Evolutionary conservation across 2,888 invertebrate species (phyloP), one percentile per base, ranked within the genome.

Genomic region (Belgica antarctica): DNA sequence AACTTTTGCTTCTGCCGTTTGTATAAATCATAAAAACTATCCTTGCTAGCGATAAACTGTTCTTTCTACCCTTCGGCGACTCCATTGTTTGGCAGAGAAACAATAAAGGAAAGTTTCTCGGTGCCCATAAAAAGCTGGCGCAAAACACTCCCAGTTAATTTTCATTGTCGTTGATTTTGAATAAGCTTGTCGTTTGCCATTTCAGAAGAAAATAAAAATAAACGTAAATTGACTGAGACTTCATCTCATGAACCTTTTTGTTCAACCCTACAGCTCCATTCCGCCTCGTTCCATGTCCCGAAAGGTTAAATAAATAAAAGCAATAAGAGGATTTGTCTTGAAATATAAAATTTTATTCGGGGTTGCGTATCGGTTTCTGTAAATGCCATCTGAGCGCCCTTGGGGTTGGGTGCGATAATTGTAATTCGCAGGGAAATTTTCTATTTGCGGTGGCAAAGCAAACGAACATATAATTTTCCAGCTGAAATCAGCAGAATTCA

Each of bases 221-320:
- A 52, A 52, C 52, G 19, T 52, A n/a, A 52, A 52, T 52, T n/a
- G 52, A 19, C 12, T 19, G 12, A 22, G 52, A 52, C 22, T 52
- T 52, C 52, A 52, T 52, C 22, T 17, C 19, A 52, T n/a, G 52
- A 52, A 52, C 52, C 52, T 52, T 52, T 52, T 22, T 17, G 2
- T 22, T 52, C 2, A 8, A 22, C 52, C 22, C 10, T 31, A 4
- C 5, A 7, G 5, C 41, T 41, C 41, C 12, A 12, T 41, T 41
- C 41, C 41, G 41, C 15, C 15, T 15, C n/a, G 31, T 41, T 3
- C n/a, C n/a, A n/a, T n/a, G n/a, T n/a, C n/a, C n/a, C n/a, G n/a
- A n/a, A 41, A 15, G 41, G 41, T 41, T 41, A 41, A 41, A 41
- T 41, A 10, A 41, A 41, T 41, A 41, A 41, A 41, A 41, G 41